Evolutionary conservation across 2,113 vertebrate species (phyloP).

Genomic region (Cairina moschata): DNA sequence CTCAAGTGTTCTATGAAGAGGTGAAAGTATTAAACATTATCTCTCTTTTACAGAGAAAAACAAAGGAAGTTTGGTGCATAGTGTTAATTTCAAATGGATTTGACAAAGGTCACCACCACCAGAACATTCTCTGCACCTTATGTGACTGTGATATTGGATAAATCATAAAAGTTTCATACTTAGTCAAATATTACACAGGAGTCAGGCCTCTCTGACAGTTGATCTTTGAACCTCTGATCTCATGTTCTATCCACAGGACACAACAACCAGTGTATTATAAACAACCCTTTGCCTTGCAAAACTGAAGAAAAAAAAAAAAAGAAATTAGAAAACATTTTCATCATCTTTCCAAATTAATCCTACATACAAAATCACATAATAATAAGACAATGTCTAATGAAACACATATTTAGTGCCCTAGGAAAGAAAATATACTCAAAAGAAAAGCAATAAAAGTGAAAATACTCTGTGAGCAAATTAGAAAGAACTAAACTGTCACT

Average conservation of each 20-base stretch:
- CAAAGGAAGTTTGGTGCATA: neutral
- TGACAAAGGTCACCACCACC: neutral
- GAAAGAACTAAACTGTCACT: constrained; percentile 24
- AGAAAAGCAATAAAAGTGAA: neutral
- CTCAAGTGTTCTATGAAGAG: neutral
- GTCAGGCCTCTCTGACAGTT: neutral
- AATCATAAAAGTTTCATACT: neutral
- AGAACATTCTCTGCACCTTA: neutral
- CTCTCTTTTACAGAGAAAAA: neutral
- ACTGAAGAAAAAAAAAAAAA: neutral
- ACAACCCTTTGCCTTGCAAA: too few relatives aligned
- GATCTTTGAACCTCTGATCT: neutral
- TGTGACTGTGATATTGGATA: neutral
- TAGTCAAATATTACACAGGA: neutral
- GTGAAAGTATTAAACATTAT: neutral
- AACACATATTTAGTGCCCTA: neutral
- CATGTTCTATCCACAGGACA: neutral
- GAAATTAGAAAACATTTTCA: neutral
- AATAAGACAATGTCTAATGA: neutral
- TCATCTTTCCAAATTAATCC: neutral
- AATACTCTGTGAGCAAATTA: neutral
- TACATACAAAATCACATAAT: neutral
- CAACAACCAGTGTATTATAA: neutral
- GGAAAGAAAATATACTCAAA: neutral
- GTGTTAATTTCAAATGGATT: neutral